Evolutionary conservation across 2,888 invertebrate genomes (phyloP).

Genomic region (Monoplex corrugatus): DNA sequence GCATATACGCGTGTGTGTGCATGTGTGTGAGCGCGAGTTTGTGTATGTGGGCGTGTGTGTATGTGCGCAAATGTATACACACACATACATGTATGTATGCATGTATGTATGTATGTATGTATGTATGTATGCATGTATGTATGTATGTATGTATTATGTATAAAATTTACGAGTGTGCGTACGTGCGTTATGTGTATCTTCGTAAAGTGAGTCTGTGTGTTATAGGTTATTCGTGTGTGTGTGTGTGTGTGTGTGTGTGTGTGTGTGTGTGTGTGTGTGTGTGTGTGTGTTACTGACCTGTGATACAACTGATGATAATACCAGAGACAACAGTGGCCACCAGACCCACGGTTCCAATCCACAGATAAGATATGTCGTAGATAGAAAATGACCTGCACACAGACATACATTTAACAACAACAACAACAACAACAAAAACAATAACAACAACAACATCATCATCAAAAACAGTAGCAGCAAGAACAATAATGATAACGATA

Average conservation of each 20-base stretch:
- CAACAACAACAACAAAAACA: background rate
- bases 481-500: background rate
- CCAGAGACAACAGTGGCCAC: slow-evolving; percentile 43
- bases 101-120: too few relatives aligned
- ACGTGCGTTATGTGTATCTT: too few relatives aligned
- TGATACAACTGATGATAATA: slow-evolving; percentile 39
- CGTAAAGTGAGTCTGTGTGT: background rate
- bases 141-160: too few relatives aligned
- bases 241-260: background rate
- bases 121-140: too few relatives aligned
- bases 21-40: too few relatives aligned
- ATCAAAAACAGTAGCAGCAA: background rate
- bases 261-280: background rate
- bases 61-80: too few relatives aligned
- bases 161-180: too few relatives aligned
- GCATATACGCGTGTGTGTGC: too few relatives aligned
- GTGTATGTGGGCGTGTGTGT: too few relatives aligned
- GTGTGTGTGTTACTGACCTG: background rate
- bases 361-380: slow-evolving; percentile 54
- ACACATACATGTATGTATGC: too few relatives aligned
- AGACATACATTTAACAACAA: background rate
- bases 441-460: too few relatives aligned
- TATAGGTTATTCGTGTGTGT: background rate
- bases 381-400: slow-evolving; percentile 44
- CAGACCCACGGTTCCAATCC: slow-evolving; percentile 48